phyloP scores from a whole-genome alignment of 2,113 vertebrate species.

The Gambusia affinis region DNA sequence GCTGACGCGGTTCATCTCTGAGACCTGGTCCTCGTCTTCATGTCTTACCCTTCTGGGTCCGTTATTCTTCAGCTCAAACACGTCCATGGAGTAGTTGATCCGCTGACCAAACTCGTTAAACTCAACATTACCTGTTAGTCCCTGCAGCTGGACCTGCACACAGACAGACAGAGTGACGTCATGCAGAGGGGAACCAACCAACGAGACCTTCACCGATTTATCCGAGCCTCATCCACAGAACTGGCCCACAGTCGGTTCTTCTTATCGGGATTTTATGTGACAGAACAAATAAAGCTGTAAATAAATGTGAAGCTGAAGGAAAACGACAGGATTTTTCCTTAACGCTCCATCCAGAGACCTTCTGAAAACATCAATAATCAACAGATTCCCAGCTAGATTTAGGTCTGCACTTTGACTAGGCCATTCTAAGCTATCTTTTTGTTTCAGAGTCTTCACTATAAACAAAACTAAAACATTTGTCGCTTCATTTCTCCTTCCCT shows the following conservation, averaged over 20 bases:
- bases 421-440: neutral
- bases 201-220: too few species aligned
- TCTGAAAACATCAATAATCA: neutral
- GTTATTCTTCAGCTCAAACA: constrained; percentile 96
- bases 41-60: constrained; percentile 90
- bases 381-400: neutral
- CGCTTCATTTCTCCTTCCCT: too few species aligned
- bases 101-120: constrained; percentile 97
- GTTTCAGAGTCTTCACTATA: too few species aligned
- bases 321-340: too few species aligned
- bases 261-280: too few species aligned
- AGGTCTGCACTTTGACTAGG: neutral
- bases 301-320: neutral
- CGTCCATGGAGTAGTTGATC: constrained; percentile 98
- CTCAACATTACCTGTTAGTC: constrained; percentile 97
- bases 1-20: neutral
- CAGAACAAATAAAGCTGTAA: neutral
- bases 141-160: constrained; percentile 94
- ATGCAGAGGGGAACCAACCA: neutral
- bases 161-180: neutral
- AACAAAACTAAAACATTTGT: too few species aligned
- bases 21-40: constrained; percentile 8
- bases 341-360: neutral
- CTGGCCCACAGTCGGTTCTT: too few species aligned
- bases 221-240: too few species aligned